Evolutionary conservation across 2,113 vertebrate species (phyloP), one percentile per base, ranked within the genome.

Genomic region (Australoheros scitulus): DNA sequence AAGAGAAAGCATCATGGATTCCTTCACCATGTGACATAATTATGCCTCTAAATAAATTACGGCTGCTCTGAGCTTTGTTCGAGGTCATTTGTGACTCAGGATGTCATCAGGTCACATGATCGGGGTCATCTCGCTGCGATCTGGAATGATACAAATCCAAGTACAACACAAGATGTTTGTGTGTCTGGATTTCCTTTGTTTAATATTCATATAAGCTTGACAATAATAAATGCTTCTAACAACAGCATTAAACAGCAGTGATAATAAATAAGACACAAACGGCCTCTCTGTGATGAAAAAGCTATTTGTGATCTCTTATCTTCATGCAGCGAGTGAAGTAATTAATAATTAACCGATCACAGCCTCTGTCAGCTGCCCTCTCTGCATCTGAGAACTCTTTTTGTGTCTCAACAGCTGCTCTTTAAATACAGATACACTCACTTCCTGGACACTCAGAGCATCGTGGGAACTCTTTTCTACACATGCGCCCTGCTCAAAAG

Each of bases 391-490:
- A 77, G 58, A 34, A 77, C 61, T 50, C 41, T 29, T 63, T 29
- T 6, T n/a, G 7, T 61, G 76, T 43, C 17, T 80, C 52, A 57
- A 15, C 61, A 57, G 61, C 77, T 68, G 63, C 78, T 68, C 61
- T 68, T 63, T 80, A 68, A 80, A 29, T 57, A 80, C 57, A 80
- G 52, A 80, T 3, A 1, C 78, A 4, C 36, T 58, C 43, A 79
- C 63, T 74, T 74, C 63, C 55, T 70, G 55, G 13, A 18, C 32
- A 55, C 47, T 59, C 36, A 43, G 36, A 47, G 63, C 38, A 58
- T 22, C 18, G 7, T 80, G 63, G 63, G 2, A 80, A 68, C 34
- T 8, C 13, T 43, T 57, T 57, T 65, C 34, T 20, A 7, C 15
- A 43, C 0, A 1, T 59, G 11, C 15, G 36, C 52, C 63, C n/a